Evolutionary conservation across 1,140 invertebrate species (phyloP).

Genomic region (Drosophila watanabei): DNA sequence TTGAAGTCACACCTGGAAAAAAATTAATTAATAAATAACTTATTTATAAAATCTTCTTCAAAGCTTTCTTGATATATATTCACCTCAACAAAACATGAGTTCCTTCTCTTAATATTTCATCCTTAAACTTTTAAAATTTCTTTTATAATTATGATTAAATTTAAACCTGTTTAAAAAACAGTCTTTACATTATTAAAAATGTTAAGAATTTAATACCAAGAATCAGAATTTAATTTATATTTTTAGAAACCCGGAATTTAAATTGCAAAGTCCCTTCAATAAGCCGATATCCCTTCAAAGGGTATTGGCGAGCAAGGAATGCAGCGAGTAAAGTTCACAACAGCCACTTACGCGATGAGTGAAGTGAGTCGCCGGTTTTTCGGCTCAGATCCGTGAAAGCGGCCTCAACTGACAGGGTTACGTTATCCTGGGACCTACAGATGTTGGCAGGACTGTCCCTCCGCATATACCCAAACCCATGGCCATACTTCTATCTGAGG

Average conservation of each 20-base stretch:
- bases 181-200: too few relatives aligned
- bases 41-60: too few relatives aligned
- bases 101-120: too few relatives aligned
- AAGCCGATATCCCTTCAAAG: not conserved
- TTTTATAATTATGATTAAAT: too few relatives aligned
- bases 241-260: not conserved
- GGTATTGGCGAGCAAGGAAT: conserved; percentile 28
- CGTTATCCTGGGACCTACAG: conserved; percentile 7
- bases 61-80: too few relatives aligned
- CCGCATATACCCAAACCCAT: conserved; percentile 3
- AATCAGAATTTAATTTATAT: not conserved
- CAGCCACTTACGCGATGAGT: conserved; percentile 72
- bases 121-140: too few relatives aligned
- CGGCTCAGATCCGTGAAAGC: conserved; percentile 16
- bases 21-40: too few relatives aligned
- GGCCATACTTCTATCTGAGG: conserved; percentile 13
- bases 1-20: too few relatives aligned
- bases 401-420: conserved; percentile 9
- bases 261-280: not conserved
- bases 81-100: too few relatives aligned
- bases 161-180: too few relatives aligned
- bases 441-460: conserved; percentile 11
- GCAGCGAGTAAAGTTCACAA: conserved; percentile 27
- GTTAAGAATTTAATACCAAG: not conserved
- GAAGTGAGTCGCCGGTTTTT: conserved; percentile 54